A percentile compares a stretch with the other conserved stretches of the same genome.
phyloP scores from a whole-genome alignment of 2,888 invertebrate genomes.

The Drosophila putrida region DNA sequence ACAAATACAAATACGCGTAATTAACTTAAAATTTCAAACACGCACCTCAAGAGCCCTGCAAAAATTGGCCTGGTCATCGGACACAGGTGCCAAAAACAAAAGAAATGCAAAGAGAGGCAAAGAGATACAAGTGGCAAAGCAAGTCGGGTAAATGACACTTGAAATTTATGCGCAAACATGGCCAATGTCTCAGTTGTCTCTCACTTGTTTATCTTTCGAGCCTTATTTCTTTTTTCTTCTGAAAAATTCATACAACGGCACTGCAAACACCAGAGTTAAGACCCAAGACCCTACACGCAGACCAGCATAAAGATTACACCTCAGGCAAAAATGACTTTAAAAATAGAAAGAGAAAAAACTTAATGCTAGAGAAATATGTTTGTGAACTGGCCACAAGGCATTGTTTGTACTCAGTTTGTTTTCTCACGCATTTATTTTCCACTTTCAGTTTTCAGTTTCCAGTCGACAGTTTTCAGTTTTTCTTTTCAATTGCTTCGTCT shows the following conservation, averaged over 20 bases:
- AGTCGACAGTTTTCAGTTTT: slow-evolving; percentile 13
- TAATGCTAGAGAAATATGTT: slow-evolving; percentile 22
- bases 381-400: slow-evolving; percentile 49
- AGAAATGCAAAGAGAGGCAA: slow-evolving; percentile 26
- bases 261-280: slow-evolving; percentile 43
- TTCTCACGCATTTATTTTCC: slow-evolving; percentile 78
- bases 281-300: slow-evolving; percentile 13
- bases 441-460: slow-evolving; percentile 69
- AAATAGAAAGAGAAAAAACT: slow-evolving; percentile 10
- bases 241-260: slow-evolving; percentile 66
- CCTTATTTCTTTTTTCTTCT: slow-evolving; percentile 48
- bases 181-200: slow-evolving; percentile 54
- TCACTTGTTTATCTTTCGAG: slow-evolving; percentile 55
- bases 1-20: slow-evolving; percentile 68
- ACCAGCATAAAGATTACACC: slow-evolving; percentile 68
- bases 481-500: slow-evolving; percentile 33
- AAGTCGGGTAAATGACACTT: slow-evolving; percentile 78
- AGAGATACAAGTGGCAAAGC: slow-evolving; percentile 56
- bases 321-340: slow-evolving; percentile 37
- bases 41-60: slow-evolving; percentile 55
- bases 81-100: slow-evolving; percentile 73
- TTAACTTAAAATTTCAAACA: slow-evolving; percentile 75
- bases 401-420: slow-evolving; percentile 59
- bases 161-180: slow-evolving; percentile 78
- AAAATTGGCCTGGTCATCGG: slow-evolving; percentile 72